These are phyloP conservation scores for Cavia aperea DNA, from an alignment of 2,113 vertebrate genomes.

Conservation along the genomic window DNA sequence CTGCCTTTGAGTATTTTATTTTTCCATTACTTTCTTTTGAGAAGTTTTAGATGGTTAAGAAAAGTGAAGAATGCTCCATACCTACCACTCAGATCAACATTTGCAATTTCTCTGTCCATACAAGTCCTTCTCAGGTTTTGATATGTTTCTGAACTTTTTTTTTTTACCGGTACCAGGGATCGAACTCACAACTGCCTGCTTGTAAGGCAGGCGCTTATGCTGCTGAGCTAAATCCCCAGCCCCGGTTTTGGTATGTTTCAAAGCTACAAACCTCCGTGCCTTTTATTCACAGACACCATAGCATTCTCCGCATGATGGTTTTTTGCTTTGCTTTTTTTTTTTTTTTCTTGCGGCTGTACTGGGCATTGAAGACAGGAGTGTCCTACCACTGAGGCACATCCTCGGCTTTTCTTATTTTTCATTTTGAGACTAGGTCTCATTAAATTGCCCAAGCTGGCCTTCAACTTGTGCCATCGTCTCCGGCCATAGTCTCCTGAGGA, in stretches of 20 bases:
- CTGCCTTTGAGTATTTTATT: not conserved
- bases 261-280: not conserved
- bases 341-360: not conserved
- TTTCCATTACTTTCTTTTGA: not conserved
- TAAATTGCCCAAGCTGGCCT: not conserved
- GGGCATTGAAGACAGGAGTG: not conserved
- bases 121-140: not conserved
- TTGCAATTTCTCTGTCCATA: not conserved
- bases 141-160: no score
- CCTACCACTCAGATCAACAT: not conserved
- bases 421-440: not conserved
- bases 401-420: not conserved
- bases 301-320: not conserved
- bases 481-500: not conserved
- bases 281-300: not conserved
- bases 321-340: not conserved
- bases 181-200: no score
- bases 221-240: no score
- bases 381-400: not conserved
- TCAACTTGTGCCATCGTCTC: not conserved
- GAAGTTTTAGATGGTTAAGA: not conserved
- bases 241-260: not conserved
- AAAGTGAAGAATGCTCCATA: not conserved
- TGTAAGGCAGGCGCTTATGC: no score
- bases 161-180: no score